phyloP scores from a whole-genome alignment of 2,888 invertebrate genomes.

The Xestia sexstrigata region DNA sequence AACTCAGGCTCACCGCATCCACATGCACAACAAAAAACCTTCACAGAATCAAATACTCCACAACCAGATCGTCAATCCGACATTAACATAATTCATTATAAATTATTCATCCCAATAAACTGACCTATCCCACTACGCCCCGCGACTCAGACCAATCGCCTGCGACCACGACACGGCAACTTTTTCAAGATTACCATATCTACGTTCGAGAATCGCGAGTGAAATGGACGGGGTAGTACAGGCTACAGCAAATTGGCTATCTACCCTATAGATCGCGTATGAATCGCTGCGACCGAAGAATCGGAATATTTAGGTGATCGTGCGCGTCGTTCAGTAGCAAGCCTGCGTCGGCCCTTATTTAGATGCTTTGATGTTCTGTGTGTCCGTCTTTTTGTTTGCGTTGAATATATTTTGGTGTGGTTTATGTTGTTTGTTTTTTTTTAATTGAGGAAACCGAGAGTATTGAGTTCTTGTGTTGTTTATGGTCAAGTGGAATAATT shows the following conservation, averaged over 20 bases:
- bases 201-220: slow-evolving; percentile 78
- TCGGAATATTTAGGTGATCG: slow-evolving; percentile 83
- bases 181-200: slow-evolving; percentile 87
- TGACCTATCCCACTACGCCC: slow-evolving; percentile 76
- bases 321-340: slow-evolving; percentile 75
- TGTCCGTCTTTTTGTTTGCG: slow-evolving; percentile 54
- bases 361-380: slow-evolving; percentile 71
- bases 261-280: slow-evolving; percentile 84
- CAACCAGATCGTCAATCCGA: slow-evolving; percentile 67
- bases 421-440: slow-evolving; percentile 58
- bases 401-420: slow-evolving; percentile 57
- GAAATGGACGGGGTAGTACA: slow-evolving; percentile 61
- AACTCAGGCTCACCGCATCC: slow-evolving; percentile 23
- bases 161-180: slow-evolving; percentile 68
- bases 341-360: slow-evolving; percentile 80
- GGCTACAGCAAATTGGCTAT: slow-evolving; percentile 84
- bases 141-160: slow-evolving; percentile 64
- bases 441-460: slow-evolving; percentile 44
- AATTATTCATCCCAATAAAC: slow-evolving; percentile 75
- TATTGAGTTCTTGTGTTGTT: slow-evolving; percentile 14
- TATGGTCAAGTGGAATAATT: background rate
- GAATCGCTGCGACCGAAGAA: slow-evolving; percentile 72
- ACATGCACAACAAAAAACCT: slow-evolving; percentile 41
- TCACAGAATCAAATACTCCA: slow-evolving; percentile 49
- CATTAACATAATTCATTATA: slow-evolving; percentile 78